Base-by-base conservation (phyloP, 2,113 vertebrate genomes). In the Colinus virginianus region DNA sequence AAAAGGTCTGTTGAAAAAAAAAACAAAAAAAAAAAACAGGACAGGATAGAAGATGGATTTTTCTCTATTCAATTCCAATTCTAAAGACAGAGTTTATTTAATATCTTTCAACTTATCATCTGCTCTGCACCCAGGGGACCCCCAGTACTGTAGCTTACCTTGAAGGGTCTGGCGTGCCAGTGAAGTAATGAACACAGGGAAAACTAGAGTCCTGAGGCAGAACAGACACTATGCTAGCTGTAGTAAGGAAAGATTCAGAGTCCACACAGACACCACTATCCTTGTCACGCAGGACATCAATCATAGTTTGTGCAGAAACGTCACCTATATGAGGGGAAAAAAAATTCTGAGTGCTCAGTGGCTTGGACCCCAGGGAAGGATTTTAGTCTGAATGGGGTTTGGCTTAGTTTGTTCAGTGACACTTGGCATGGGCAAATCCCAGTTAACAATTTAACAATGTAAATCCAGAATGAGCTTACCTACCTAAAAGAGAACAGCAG, bases 141-240 rank as follows among this genome's bases (percentile, higher is more conserved):
- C 5, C 61, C 59, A 18, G 1, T 30, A 61, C 48, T 55, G 61
- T 61, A 68, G 68, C 97, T 64, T 94, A 98, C 98, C 98, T 98
- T 94, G 98, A 97, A 81, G 98, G 98, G 61, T 98, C 98, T 43
- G 98, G 98, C 0, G 98, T 98, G 96, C 98, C 98, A 2, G 98
- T 98, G 90, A 98, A 97, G 97, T 97, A 98, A 94, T 98, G 98
- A 78, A 98, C 94, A 91, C 98, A 98, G 0, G 98, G 97, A 32
- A 83, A 97, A 84, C 90, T 97, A 86, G 91, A 88, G 38, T 96
- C 97, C 93, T 98, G 97, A 92, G 98, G 97, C 97, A 98, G 96
- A 80, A 98, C 97, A 58, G 97, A 98, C 84, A 98, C 98, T 30
- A 96, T 94, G 59, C 98, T 98, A 91, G 97, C 97, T 74, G 98